Base-by-base conservation (phyloP, 2,113 vertebrate species). In the Eidolon helvum region DNA sequence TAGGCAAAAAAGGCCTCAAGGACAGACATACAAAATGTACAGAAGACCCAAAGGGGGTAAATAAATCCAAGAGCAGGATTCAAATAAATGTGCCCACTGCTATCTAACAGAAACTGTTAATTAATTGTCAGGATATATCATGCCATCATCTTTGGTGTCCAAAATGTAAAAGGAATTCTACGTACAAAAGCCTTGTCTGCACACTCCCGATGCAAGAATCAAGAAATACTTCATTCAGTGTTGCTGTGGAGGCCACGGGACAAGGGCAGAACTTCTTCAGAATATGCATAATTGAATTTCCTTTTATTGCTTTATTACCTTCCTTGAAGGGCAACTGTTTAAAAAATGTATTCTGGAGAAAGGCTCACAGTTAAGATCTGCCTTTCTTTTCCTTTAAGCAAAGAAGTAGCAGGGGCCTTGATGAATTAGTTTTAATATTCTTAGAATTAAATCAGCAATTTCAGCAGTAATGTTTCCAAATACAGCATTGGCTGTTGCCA, bases 371-470 rank as follows among this genome's bases (percentile, higher is more conserved):
- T 55, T 89, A 87, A 92, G 82, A 85, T 59, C 48, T 55, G 83
- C 66, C 86, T 74, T 86, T 82, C 89, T 86, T 89, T 88, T 86
- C 59, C 88, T 95, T 40, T 83, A 71, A 87, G 82, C 79, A 90
- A 94, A 93, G 88, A 83, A 77, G 33, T 35, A 96, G 95, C 38
- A 61, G 43, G 40, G 43, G 15, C 50, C 50, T 88, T 95, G 90
- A 79, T 50, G 75, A 94, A 93, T 77, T 97, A 63, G 65, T 74
- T 97, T 95, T 72, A 92, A 86, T 80, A 80, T 78, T 89, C 78
- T 91, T 33, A 80, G 59, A 97, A 94, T 94, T 94, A 96, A 95
- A 88, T 87, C 86, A 90, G 93, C 93, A 93, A 82, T 93, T 94
- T 95, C 89, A 93, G 91, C 74, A 95, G 91, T 65, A 93, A 59